Percentiles rank a stretch among this genome's conserved stretches.
Evolutionary conservation across 2,113 vertebrate species (phyloP).

Genomic region (Megalops atlanticus): DNA sequence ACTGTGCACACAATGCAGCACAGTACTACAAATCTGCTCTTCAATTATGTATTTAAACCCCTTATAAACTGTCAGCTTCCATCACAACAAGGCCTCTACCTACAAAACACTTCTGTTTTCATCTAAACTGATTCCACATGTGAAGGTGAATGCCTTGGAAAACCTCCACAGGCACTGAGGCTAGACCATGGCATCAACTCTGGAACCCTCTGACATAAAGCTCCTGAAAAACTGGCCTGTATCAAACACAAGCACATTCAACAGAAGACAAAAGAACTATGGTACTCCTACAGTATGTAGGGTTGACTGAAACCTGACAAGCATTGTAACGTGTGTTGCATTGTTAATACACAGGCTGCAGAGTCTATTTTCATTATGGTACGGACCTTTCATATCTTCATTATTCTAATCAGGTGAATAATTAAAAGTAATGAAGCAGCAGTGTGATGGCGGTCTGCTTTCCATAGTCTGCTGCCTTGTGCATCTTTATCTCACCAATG

Average conservation of each 20-base stretch:
- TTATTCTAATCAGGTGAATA: constrained; percentile 3
- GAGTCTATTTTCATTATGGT: background rate
- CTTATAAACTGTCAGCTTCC: background rate
- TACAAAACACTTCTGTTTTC: background rate
- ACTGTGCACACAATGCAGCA: too few relatives aligned
- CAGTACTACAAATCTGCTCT: background rate
- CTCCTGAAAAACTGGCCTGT: too few relatives aligned
- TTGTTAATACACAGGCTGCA: background rate
- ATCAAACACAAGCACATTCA: too few relatives aligned
- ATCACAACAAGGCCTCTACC: background rate
- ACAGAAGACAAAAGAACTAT: too few relatives aligned
- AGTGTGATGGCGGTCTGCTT: background rate
- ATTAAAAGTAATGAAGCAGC: background rate
- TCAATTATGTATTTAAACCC: background rate
- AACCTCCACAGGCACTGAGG: too few relatives aligned
- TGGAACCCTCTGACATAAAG: too few relatives aligned
- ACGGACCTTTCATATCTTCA: background rate
- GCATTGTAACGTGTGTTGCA: background rate
- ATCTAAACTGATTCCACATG: background rate
- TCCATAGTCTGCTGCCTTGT: background rate
- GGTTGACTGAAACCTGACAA: background rate
- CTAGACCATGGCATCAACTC: too few relatives aligned
- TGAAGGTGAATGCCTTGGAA: too few relatives aligned
- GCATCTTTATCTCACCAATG: background rate
- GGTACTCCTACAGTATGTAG: background rate